phyloP scores from a whole-genome alignment of 2,797 vertebrate species.

The Podarcis siculus region DNA sequence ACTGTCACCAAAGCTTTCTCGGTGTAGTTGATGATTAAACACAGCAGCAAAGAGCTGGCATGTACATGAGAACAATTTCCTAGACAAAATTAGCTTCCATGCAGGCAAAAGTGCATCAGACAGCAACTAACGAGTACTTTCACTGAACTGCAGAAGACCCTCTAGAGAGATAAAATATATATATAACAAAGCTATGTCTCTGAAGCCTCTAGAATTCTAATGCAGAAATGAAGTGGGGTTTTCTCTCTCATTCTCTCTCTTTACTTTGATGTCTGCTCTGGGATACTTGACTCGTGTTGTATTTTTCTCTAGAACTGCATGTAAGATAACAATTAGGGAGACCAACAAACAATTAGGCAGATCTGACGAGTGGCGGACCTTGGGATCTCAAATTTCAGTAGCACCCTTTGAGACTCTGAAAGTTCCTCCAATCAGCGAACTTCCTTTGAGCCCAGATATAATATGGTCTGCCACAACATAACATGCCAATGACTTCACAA shows the following conservation, averaged over 20 bases:
- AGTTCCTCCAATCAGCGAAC: neutral
- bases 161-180: neutral
- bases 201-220: neutral
- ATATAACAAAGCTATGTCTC: neutral
- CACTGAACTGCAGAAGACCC: neutral
- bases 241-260: neutral
- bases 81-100: conserved; percentile 1
- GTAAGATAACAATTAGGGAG: no score
- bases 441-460: neutral
- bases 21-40: neutral
- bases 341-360: no score
- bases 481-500: neutral
- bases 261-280: neutral
- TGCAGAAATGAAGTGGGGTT: neutral
- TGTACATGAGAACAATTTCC: neutral
- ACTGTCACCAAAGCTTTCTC: neutral
- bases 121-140: neutral
- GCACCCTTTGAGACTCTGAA: neutral
- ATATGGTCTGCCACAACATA: neutral
- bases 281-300: neutral
- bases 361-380: no score
- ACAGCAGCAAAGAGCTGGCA: neutral
- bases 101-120: neutral
- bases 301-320: no score
- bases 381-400: no score